Percentiles rank a stretch among this genome's conserved stretches.
Evolutionary conservation across 2,888 invertebrate species (phyloP).

Genomic region (Hypomecis atomaria): DNA sequence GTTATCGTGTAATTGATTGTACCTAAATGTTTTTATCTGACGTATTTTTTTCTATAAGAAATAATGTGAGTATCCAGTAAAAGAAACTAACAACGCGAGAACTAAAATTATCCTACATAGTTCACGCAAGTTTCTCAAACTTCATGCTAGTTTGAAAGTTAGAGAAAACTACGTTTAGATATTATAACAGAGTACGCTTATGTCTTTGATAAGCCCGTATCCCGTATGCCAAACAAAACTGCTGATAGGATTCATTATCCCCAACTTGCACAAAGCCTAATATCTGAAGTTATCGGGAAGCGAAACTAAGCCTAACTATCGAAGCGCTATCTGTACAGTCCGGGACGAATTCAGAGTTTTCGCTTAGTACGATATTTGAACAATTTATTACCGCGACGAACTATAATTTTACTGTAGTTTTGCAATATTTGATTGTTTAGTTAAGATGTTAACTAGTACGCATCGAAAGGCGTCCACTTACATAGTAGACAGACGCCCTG

Average conservation of each 20-base stretch:
- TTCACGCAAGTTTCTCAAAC: slow-evolving; percentile 1
- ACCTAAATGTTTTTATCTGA: too few relatives aligned
- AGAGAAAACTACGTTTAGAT: background rate
- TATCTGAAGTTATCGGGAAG: slow-evolving; percentile 30
- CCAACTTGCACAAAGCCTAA: slow-evolving; percentile 20
- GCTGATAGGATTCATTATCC: slow-evolving; percentile 24
- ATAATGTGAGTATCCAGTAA: too few relatives aligned
- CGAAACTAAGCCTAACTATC: slow-evolving; percentile 38
- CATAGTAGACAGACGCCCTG: too few relatives aligned
- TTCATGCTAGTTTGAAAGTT: slow-evolving; percentile 2
- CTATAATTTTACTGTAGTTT: too few relatives aligned
- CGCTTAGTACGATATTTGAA: too few relatives aligned
- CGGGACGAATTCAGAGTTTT: slow-evolving; percentile 2
- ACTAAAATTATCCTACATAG: background rate
- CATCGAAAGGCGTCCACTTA: too few relatives aligned
- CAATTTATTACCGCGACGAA: too few relatives aligned
- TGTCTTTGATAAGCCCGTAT: slow-evolving; percentile 22
- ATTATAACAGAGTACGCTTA: background rate
- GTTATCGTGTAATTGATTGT: too few relatives aligned
- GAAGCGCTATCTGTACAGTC: slow-evolving; percentile 20
- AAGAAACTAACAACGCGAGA: too few relatives aligned
- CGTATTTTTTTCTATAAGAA: too few relatives aligned
- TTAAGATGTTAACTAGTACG: too few relatives aligned
- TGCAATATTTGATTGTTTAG: too few relatives aligned
- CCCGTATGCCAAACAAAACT: slow-evolving; percentile 28